Conservation (phyloP, 2,113 vertebrate genomes). For the Grus americana region DNA sequence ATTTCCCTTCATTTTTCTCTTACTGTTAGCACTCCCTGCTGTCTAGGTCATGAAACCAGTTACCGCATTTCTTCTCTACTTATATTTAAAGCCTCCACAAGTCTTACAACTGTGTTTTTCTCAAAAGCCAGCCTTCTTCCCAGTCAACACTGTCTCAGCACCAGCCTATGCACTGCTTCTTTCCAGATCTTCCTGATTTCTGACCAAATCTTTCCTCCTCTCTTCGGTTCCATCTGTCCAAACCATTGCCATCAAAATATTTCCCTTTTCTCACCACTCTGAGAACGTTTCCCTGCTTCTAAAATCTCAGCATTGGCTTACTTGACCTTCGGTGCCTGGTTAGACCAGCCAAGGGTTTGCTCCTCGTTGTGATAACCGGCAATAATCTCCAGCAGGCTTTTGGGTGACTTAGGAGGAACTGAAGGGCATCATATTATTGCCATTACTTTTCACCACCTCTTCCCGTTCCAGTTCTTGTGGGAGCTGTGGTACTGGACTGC, state of each 20-base stretch:
- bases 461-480: background rate
- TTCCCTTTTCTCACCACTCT: background rate
- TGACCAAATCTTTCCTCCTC: background rate
- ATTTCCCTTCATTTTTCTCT: background rate
- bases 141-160: background rate
- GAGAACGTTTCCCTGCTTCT: background rate
- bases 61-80: background rate
- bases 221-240: background rate
- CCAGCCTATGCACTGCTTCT: background rate
- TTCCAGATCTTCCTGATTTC: background rate
- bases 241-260: background rate
- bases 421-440: background rate
- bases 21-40: conserved; percentile 8
- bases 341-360: background rate
- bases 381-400: background rate
- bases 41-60: background rate
- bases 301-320: background rate
- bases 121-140: background rate
- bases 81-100: background rate
- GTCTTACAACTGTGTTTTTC: background rate
- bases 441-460: background rate
- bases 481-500: background rate
- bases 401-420: background rate
- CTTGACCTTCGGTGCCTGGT: background rate
- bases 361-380: background rate